Percentiles rank a stretch among this genome's conserved stretches.
These are phyloP conservation scores for Sarcophaga peregrina DNA, from an alignment of 1,140 invertebrate species.

Conservation along the genomic window DNA sequence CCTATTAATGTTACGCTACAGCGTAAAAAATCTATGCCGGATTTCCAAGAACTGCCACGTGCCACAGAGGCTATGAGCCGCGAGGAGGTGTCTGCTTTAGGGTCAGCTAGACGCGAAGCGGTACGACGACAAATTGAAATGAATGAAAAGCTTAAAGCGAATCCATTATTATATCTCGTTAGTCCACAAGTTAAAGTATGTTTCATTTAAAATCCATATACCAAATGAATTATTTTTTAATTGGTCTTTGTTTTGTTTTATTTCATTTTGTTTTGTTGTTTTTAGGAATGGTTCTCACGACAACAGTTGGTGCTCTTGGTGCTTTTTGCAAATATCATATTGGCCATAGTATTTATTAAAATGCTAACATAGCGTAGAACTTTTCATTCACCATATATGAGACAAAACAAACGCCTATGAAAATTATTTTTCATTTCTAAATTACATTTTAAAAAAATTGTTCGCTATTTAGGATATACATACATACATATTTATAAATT, in stretches of 20 bases:
- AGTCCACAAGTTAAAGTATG: constrained; percentile 96
- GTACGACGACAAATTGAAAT: constrained; percentile 90
- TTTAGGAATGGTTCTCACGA: constrained; percentile 95
- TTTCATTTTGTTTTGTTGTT: constrained; percentile 31
- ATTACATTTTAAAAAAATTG: neutral
- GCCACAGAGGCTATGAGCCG: constrained; percentile 86
- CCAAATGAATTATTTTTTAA: neutral
- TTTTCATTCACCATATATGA: constrained; percentile 28
- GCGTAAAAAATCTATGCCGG: constrained; percentile 95
- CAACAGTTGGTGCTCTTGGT: constrained; percentile 96
- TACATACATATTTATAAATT: no score
- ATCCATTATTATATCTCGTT: constrained; percentile 93
- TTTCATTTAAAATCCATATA: neutral
- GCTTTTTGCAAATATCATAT: constrained; percentile 93
- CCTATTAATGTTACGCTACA: constrained; percentile 79
- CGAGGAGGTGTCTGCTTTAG: constrained; percentile 93
- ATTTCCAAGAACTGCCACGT: constrained; percentile 84
- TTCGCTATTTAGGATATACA: neutral
- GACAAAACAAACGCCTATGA: neutral
- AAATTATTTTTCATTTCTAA: neutral
- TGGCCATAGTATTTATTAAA: constrained; percentile 98
- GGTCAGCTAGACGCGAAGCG: constrained; percentile 92
- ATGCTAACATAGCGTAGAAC: constrained; percentile 83
- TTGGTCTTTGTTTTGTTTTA: neutral
- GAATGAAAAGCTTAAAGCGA: constrained; percentile 89